A percentile compares a stretch with the other conserved stretches of the same genome.
Evolutionary conservation across 2,113 vertebrate genomes (phyloP).

Genomic region (Lagopus muta): DNA sequence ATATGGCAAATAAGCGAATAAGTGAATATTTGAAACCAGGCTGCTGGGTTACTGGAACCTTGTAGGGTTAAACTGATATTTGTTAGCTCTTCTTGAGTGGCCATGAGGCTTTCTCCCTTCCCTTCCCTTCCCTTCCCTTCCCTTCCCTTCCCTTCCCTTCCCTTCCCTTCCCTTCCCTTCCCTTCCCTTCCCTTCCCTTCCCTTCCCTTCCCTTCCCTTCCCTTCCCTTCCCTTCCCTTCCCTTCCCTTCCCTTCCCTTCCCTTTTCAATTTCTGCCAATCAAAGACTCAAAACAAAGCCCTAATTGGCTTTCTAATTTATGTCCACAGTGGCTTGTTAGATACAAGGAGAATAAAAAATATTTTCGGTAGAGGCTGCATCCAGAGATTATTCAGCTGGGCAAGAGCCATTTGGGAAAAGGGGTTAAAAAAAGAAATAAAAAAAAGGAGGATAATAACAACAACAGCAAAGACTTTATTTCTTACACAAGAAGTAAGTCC

Average conservation of each 20-base stretch:
- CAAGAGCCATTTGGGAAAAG: background rate
- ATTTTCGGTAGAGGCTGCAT: background rate
- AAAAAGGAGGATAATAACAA: accelerated
- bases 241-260: background rate
- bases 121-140: too few species aligned
- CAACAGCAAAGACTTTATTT: background rate
- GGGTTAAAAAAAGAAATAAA: background rate
- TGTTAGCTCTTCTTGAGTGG: background rate
- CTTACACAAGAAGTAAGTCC: background rate
- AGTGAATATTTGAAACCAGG: background rate
- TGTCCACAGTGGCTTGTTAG: background rate
- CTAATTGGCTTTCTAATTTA: background rate
- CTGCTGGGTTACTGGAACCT: too few species aligned
- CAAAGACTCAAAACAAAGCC: background rate
- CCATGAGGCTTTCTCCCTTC: background rate
- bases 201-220: background rate
- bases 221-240: too few species aligned
- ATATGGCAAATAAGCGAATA: accelerated
- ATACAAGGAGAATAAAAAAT: background rate
- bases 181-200: background rate
- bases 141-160: background rate
- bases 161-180: background rate
- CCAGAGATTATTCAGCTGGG: background rate
- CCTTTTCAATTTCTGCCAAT: background rate
- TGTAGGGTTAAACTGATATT: background rate